phyloP scores from a whole-genome alignment of 1,140 invertebrate genomes.

The Pristionchus pacificus region DNA sequence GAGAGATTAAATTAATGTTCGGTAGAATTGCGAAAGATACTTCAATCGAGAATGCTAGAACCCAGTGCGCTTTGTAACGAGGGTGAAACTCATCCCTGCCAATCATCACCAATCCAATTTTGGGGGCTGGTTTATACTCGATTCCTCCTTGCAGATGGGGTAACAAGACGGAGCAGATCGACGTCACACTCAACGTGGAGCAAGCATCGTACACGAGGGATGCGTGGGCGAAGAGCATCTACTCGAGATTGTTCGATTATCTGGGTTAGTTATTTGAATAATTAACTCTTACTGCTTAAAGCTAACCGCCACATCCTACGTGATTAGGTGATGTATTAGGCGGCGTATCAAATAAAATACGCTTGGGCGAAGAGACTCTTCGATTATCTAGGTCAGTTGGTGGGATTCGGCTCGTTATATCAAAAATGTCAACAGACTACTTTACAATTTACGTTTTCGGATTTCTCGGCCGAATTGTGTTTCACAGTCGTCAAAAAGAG shows the following conservation, averaged over 20 bases:
- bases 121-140: no score
- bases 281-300: background rate
- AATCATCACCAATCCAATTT: no score
- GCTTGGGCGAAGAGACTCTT: background rate
- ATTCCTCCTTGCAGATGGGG: conserved; percentile 76
- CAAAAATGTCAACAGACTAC: background rate
- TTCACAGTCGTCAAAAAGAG: no score
- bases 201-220: conserved; percentile 70
- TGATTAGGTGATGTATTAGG: background rate
- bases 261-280: conserved; percentile 64
- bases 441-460: no score
- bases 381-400: background rate
- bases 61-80: no score
- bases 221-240: conserved; percentile 69
- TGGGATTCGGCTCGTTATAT: background rate
- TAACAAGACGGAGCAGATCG: conserved; percentile 68
- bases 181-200: conserved; percentile 68
- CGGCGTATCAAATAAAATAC: background rate
- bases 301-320: background rate
- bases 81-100: no score
- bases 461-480: no score
- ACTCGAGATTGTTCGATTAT: conserved; percentile 70
- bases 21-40: no score
- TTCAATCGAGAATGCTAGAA: no score
- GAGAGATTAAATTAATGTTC: no score